Percentiles rank a stretch among this genome's conserved stretches.
phyloP scores from a whole-genome alignment of 2,888 invertebrate species.

The Trypoxylon attenuatum region DNA sequence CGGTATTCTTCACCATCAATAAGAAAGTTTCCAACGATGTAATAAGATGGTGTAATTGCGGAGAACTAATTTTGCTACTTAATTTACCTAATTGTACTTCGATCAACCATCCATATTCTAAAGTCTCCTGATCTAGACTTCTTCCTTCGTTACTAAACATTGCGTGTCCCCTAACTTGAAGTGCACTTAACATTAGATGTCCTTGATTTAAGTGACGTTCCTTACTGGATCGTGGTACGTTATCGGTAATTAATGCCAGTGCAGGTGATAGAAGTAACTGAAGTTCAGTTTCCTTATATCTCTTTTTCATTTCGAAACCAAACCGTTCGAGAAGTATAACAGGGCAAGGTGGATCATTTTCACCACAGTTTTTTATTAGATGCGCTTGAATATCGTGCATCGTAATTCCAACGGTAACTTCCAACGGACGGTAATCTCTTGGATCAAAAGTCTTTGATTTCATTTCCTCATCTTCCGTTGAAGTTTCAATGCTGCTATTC shows the following conservation, averaged over 20 bases:
- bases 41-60: slow-evolving; percentile 91
- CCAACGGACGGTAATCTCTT: slow-evolving; percentile 90
- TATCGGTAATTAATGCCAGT: slow-evolving; percentile 87
- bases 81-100: slow-evolving; percentile 96
- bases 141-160: slow-evolving; percentile 96
- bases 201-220: slow-evolving; percentile 88
- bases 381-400: slow-evolving; percentile 98
- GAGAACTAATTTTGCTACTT: slow-evolving; percentile 91
- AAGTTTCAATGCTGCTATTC: slow-evolving; percentile 75
- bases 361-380: slow-evolving; percentile 92
- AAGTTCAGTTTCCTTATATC: slow-evolving; percentile 91
- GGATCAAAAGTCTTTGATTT: slow-evolving; percentile 86
- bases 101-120: slow-evolving; percentile 98
- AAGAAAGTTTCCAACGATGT: slow-evolving; percentile 93
- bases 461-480: slow-evolving; percentile 80
- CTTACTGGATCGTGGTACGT: slow-evolving; percentile 81
- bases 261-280: slow-evolving; percentile 93
- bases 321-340: slow-evolving; percentile 91
- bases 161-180: slow-evolving; percentile 94
- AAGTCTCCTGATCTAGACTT: slow-evolving; percentile 92
- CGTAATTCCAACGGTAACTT: slow-evolving; percentile 93
- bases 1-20: slow-evolving; percentile 89
- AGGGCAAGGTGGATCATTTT: slow-evolving; percentile 93
- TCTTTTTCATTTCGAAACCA: slow-evolving; percentile 98
- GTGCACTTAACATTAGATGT: slow-evolving; percentile 88